phyloP scores from a whole-genome alignment of 2,888 invertebrate genomes.

The Cosmia trapezina region DNA sequence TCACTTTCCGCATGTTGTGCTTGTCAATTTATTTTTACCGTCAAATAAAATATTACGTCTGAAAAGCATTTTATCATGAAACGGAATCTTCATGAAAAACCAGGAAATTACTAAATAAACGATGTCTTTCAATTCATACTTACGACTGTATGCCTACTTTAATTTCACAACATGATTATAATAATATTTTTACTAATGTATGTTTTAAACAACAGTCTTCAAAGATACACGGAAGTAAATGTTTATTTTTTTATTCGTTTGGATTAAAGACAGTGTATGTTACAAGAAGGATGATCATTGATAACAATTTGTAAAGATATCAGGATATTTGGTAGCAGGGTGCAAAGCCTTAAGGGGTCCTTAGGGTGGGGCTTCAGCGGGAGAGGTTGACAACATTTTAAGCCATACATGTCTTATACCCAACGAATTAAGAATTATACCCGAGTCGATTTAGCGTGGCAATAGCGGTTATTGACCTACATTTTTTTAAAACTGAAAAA shows the following conservation, averaged over 20 bases:
- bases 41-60: slow-evolving; percentile 22
- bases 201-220: too few species aligned
- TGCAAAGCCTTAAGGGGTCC: too few species aligned
- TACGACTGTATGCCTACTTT: slow-evolving; percentile 1
- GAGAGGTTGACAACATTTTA: too few species aligned
- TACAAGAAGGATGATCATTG: not conserved
- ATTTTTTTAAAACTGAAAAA: too few species aligned
- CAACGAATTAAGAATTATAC: too few species aligned
- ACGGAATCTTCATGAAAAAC: slow-evolving; percentile 28
- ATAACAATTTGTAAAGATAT: too few species aligned
- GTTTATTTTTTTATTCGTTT: slow-evolving; percentile 17
- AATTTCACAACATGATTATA: slow-evolving; percentile 30
- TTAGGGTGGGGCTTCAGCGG: too few species aligned
- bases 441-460: too few species aligned
- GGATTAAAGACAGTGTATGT: not conserved
- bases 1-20: slow-evolving; percentile 23
- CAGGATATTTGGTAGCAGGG: too few species aligned
- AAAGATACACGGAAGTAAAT: slow-evolving; percentile 21
- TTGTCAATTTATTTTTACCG: slow-evolving; percentile 42
- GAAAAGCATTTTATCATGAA: slow-evolving; percentile 48
- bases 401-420: too few species aligned
- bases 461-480: too few species aligned
- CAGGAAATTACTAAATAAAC: slow-evolving; percentile 37
- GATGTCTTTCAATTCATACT: slow-evolving; percentile 31
- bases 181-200: slow-evolving; percentile 23